phyloP scores from a whole-genome alignment of 2,888 invertebrate genomes.

The Ectropis crepuscularia region DNA sequence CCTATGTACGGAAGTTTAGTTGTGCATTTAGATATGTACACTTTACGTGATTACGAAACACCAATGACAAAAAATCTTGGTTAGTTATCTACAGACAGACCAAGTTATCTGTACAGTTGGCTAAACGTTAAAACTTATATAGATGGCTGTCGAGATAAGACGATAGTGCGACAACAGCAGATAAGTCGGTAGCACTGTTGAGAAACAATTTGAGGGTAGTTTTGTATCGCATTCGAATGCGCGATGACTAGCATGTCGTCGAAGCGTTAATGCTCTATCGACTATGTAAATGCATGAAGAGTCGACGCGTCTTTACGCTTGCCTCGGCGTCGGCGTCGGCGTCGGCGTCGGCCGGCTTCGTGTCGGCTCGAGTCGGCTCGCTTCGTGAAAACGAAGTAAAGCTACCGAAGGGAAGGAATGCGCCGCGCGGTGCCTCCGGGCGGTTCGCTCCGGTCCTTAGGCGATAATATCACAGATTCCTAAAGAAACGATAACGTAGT shows the following conservation, averaged over 20 bases:
- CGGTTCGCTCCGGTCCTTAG: conserved; percentile 64
- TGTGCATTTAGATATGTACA: conserved; percentile 61
- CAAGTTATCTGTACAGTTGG: neutral
- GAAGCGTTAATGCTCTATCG: conserved; percentile 56
- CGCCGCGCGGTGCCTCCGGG: conserved; percentile 33
- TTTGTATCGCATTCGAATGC: conserved; percentile 31
- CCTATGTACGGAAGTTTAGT: conserved; percentile 47
- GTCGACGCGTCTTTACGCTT: conserved; percentile 41
- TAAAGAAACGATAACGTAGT: conserved; percentile 60
- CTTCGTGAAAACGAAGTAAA: conserved; percentile 31
- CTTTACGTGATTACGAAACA: conserved; percentile 37
- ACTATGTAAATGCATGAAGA: conserved; percentile 61
- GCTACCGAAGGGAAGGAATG: conserved; percentile 57
- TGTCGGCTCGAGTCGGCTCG: neutral
- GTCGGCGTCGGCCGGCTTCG: too few relatives aligned
- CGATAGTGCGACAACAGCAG: neutral
- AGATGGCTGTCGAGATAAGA: conserved; percentile 4
- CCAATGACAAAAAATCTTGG: conserved; percentile 1
- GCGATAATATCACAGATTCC: conserved; percentile 83
- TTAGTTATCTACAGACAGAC: neutral
- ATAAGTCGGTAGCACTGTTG: neutral
- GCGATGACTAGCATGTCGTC: conserved; percentile 61
- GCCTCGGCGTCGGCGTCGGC: conserved; percentile 20
- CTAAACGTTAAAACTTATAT: conserved; percentile 3
- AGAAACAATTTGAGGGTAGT: conserved; percentile 3